A percentile compares a stretch with the other conserved stretches of the same genome.
Evolutionary conservation across 2,113 vertebrate species (phyloP).

Genomic region (Pyxicephalus adspersus): DNA sequence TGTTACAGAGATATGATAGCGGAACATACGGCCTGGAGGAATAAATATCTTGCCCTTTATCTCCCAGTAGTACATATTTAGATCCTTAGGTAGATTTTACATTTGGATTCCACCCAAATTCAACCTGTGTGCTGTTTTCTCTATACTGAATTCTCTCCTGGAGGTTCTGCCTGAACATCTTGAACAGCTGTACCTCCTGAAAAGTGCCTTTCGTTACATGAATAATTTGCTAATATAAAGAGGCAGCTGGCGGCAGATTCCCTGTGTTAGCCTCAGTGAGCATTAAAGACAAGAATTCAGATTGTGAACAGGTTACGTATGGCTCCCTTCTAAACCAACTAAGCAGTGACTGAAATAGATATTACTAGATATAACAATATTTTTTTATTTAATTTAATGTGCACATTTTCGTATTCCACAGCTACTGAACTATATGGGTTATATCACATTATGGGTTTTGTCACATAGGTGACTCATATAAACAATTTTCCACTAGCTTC

Average conservation of each 20-base stretch:
- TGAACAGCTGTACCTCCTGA: constrained; percentile 54
- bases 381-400: too few relatives aligned
- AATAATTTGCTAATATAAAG: constrained; percentile 54
- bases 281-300: constrained; percentile 52
- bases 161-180: constrained; percentile 49
- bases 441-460: too few relatives aligned
- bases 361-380: neutral
- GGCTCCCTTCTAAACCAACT: constrained; percentile 43
- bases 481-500: too few relatives aligned
- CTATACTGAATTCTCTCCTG: constrained; percentile 22
- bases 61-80: constrained; percentile 15
- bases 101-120: constrained; percentile 34
- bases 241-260: constrained; percentile 50
- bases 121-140: constrained; percentile 43
- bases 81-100: constrained; percentile 24
- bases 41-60: constrained; percentile 18
- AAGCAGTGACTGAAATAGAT: constrained; percentile 16
- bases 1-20: constrained; percentile 11
- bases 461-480: too few relatives aligned
- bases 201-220: constrained; percentile 52
- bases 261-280: constrained; percentile 47
- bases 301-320: constrained; percentile 44
- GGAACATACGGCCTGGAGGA: constrained; percentile 8
- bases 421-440: too few relatives aligned
- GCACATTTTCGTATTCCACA: too few relatives aligned